These are phyloP conservation scores for Conomelus anceps DNA, from an alignment of 2,888 invertebrate genomes.

Conservation along the genomic window DNA sequence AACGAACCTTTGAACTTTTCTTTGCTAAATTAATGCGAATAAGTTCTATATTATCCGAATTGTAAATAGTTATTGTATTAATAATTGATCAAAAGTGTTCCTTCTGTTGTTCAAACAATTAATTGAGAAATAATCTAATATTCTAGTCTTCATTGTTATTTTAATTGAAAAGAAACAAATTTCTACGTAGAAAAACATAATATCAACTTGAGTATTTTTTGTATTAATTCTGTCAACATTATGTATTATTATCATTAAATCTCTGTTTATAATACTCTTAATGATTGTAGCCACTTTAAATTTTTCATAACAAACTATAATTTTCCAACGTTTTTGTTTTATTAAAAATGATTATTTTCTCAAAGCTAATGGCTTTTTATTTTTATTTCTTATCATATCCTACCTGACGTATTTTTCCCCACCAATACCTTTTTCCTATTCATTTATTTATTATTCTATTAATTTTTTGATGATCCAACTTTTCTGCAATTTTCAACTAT, in stretches of 20 bases:
- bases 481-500: too few species aligned
- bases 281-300: background rate
- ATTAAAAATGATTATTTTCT: background rate
- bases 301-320: background rate
- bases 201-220: background rate
- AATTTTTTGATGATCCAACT: background rate
- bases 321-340: background rate
- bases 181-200: background rate
- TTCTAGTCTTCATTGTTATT: background rate
- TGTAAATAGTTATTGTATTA: background rate
- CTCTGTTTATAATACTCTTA: background rate
- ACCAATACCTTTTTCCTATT: background rate
- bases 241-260: background rate
- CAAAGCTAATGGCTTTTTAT: background rate
- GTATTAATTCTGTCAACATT: background rate
- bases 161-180: background rate
- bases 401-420: background rate
- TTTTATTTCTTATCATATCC: background rate
- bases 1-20: too few species aligned
- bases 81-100: background rate
- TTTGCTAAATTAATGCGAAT: background rate
- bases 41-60: background rate
- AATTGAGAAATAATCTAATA: background rate
- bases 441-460: too few species aligned
- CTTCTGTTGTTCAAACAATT: background rate